Percentiles rank a stretch among this genome's conserved stretches.
phyloP scores from a whole-genome alignment of 2,888 invertebrate species.

The Caenorhabditis afra region DNA sequence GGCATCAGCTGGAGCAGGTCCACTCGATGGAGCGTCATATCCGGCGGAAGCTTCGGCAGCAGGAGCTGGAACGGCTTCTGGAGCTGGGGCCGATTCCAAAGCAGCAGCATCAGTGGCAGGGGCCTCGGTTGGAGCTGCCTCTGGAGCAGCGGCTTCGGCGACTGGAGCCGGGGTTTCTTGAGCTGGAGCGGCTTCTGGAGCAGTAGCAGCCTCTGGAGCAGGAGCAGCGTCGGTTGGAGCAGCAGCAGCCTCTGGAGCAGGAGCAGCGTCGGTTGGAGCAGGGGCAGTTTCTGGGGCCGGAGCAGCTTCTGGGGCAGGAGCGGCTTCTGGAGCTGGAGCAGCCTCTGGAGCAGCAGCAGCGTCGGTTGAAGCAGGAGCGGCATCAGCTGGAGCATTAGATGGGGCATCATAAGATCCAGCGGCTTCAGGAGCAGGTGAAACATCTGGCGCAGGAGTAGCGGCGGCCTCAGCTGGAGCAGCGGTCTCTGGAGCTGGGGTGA shows the following conservation, averaged over 20 bases:
- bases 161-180: constrained; percentile 25
- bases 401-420: constrained; percentile 2
- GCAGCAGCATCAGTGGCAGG: constrained; percentile 34
- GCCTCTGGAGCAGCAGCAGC: too few species aligned
- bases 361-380: constrained; percentile 28
- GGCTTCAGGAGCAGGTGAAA: constrained; percentile 23
- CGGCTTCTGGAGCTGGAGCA: too few species aligned
- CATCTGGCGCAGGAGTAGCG: constrained; percentile 13
- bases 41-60: constrained; percentile 36
- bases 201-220: constrained; percentile 19
- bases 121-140: constrained; percentile 27
- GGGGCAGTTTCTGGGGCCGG: constrained; percentile 17
- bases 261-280: constrained; percentile 28
- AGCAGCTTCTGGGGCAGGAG: too few species aligned
- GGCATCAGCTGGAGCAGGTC: constrained; percentile 9
- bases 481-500: constrained; percentile 15
- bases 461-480: constrained; percentile 15
- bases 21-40: constrained; percentile 5
- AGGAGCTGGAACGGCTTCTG: constrained; percentile 37
- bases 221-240: constrained; percentile 26
- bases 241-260: constrained; percentile 13
- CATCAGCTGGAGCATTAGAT: constrained; percentile 4
- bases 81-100: constrained; percentile 34
- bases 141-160: constrained; percentile 23
- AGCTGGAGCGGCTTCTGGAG: constrained; percentile 3